These are phyloP conservation scores for Diploptera punctata DNA, from an alignment of 2,888 invertebrate species.

Conservation along the genomic window DNA sequence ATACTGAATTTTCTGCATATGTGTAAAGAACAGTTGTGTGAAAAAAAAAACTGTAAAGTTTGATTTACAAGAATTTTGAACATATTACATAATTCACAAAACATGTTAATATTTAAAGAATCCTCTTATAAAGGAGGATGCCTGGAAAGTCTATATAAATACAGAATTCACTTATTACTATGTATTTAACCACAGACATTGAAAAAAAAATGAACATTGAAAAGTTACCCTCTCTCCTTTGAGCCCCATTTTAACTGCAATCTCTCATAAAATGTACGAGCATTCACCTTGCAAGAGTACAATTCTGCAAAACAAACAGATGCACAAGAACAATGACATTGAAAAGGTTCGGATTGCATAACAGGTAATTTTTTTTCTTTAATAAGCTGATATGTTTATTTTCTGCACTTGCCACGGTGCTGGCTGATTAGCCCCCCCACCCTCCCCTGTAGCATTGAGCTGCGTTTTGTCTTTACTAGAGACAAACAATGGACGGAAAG, in stretches of 20 bases:
- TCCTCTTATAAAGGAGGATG: too few species aligned
- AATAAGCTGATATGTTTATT: conserved; percentile 71
- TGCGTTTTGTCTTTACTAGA: conserved; percentile 50
- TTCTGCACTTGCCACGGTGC: conserved; percentile 59
- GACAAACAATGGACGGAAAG: conserved; percentile 59
- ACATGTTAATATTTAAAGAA: too few species aligned
- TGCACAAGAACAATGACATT: conserved; percentile 55
- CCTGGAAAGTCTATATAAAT: too few species aligned
- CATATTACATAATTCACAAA: too few species aligned
- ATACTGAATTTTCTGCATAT: too few species aligned
- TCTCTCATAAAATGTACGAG: conserved; percentile 31
- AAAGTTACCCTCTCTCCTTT: conserved; percentile 25
- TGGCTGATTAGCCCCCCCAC: conserved; percentile 59
- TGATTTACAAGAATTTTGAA: too few species aligned
- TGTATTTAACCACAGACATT: conserved; percentile 12
- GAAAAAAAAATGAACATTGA: not conserved
- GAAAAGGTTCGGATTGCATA: conserved; percentile 58
- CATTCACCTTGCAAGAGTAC: conserved; percentile 25
- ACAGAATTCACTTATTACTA: too few species aligned
- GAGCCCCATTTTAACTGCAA: conserved; percentile 37
- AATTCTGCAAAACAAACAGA: conserved; percentile 50
- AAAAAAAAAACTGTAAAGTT: too few species aligned
- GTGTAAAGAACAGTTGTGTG: too few species aligned
- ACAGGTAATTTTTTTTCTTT: conserved; percentile 61
- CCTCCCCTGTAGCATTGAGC: conserved; percentile 56